phyloP scores from a whole-genome alignment of 2,888 invertebrate genomes.

The Germaria angustata region DNA sequence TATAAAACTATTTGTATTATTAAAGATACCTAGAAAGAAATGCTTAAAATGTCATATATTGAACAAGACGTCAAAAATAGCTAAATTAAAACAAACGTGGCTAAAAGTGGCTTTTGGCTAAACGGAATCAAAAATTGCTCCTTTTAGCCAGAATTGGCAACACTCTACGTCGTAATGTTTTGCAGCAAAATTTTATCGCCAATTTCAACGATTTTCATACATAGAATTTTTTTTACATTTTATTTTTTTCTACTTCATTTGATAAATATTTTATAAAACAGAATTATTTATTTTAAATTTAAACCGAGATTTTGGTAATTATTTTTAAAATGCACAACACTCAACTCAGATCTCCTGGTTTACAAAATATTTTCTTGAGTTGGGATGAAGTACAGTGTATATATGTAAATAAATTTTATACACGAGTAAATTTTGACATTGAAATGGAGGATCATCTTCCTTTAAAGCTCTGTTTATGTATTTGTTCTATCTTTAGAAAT shows the following conservation, averaged over 20 bases:
- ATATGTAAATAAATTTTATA: constrained; percentile 39
- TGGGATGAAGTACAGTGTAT: neutral
- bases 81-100: too few species aligned
- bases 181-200: constrained; percentile 61
- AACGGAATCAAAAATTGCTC: too few species aligned
- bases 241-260: too few species aligned
- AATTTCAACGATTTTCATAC: constrained; percentile 52
- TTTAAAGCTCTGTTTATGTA: neutral
- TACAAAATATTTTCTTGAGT: constrained; percentile 8
- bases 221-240: neutral
- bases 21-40: too few species aligned
- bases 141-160: too few species aligned
- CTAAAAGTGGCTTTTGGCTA: too few species aligned
- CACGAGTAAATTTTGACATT: neutral
- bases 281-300: too few species aligned
- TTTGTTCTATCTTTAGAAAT: neutral
- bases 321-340: neutral
- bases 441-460: constrained; percentile 26
- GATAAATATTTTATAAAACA: too few species aligned
- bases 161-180: constrained; percentile 40
- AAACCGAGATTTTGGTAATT: neutral
- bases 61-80: too few species aligned
- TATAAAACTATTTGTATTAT: too few species aligned
- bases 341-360: neutral
- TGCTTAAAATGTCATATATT: too few species aligned